These are phyloP conservation scores for Chaenocephalus aceratus DNA, from an alignment of 2,113 vertebrate species.

Conservation along the genomic window DNA sequence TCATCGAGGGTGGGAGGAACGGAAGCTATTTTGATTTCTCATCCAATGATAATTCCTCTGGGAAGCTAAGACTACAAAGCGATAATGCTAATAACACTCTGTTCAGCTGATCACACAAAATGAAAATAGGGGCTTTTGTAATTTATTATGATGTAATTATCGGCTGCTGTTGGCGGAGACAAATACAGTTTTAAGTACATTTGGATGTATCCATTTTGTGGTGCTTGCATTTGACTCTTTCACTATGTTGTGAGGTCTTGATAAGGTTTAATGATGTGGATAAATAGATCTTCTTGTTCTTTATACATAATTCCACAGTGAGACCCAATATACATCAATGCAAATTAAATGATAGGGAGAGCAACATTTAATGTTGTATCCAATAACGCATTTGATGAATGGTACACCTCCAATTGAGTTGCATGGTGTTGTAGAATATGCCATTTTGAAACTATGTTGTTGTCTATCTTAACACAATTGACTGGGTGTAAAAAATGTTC, in stretches of 20 bases:
- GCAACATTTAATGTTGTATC: not conserved
- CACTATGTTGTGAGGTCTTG: conserved; percentile 5
- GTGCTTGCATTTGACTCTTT: conserved; percentile 24
- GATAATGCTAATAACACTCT: conserved; percentile 58
- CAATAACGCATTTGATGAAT: not conserved
- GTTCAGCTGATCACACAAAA: conserved; percentile 65
- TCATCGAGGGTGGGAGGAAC: conserved; percentile 54
- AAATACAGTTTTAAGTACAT: conserved; percentile 8
- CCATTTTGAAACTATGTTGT: not conserved
- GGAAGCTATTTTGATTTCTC: conserved; percentile 72
- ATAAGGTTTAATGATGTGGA: not conserved
- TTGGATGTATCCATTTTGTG: conserved; percentile 10
- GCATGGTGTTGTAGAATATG: not conserved
- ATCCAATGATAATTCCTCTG: conserved; percentile 64
- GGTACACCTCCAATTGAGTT: not conserved
- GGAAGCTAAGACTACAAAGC: conserved; percentile 58
- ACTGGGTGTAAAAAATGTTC: not conserved
- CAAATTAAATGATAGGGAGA: not conserved
- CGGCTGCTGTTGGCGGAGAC: conserved; percentile 21
- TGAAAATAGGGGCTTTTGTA: conserved; percentile 38
- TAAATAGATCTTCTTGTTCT: not conserved
- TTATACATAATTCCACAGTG: not conserved
- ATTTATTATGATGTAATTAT: conserved; percentile 41
- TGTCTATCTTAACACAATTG: not conserved
- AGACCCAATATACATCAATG: not conserved